Evolutionary conservation across 2,113 vertebrate genomes (phyloP).

Genomic region (Geococcyx californianus): DNA sequence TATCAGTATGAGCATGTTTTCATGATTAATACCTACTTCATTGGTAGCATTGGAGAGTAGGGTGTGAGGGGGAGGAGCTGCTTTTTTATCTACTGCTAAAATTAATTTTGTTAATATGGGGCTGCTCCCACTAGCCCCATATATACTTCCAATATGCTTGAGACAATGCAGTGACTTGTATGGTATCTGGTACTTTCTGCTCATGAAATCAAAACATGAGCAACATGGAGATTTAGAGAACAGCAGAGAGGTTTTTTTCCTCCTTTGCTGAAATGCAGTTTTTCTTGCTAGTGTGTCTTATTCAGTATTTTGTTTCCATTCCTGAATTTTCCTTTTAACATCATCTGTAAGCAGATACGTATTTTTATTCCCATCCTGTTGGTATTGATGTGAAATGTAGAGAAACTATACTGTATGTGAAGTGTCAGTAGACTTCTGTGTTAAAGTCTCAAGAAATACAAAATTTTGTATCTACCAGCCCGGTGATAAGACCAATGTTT

Average conservation of each 20-base stretch:
- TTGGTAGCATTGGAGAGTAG: background rate
- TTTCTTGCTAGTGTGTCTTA: background rate
- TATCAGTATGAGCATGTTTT: background rate
- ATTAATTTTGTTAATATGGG: background rate
- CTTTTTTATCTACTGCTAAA: background rate
- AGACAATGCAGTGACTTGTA: background rate
- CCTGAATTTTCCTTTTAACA: background rate
- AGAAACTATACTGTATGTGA: background rate
- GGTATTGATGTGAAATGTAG: background rate
- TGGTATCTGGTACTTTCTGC: background rate
- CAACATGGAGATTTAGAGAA: background rate
- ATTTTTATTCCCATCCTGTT: background rate
- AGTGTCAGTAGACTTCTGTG: background rate
- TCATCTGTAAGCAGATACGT: rapidly evolving
- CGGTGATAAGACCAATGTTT: background rate
- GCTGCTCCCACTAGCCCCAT: background rate
- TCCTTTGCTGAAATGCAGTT: background rate
- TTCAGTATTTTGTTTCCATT: background rate
- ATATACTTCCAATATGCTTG: background rate
- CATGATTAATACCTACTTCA: background rate
- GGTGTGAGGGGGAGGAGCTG: background rate
- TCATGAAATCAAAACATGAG: background rate
- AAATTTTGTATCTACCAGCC: background rate
- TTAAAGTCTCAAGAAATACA: background rate
- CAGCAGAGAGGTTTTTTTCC: background rate